Percentiles rank a stretch among this genome's conserved stretches.
These are phyloP conservation scores for Palythoa grandis DNA, from an alignment of 92 coral and sea anemone species.

Conservation along the genomic window DNA sequence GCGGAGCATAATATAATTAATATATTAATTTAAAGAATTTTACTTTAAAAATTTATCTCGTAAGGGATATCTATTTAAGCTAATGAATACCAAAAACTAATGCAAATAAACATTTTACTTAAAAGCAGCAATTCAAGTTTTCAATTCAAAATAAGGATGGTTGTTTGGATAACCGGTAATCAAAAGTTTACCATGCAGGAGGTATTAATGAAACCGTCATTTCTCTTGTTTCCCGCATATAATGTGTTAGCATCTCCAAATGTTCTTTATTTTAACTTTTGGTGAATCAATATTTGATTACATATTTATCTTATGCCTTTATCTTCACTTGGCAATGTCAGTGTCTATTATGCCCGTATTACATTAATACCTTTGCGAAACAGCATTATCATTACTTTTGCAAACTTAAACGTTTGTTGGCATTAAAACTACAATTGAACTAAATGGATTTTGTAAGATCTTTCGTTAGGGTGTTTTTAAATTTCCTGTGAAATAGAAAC, in stretches of 20 bases:
- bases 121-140: not conserved
- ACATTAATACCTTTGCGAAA: slow-evolving; percentile 10
- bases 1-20: not conserved
- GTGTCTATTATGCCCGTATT: not conserved
- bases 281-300: not conserved
- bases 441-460: not conserved
- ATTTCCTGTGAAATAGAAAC: not conserved
- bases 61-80: not conserved
- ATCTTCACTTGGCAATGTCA: not conserved
- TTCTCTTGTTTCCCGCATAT: not conserved
- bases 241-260: not conserved
- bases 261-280: not conserved
- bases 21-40: not conserved
- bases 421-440: not conserved
- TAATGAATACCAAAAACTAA: not conserved
- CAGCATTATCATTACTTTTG: not conserved
- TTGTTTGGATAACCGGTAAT: not conserved
- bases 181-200: not conserved
- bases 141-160: not conserved
- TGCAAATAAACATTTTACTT: not conserved
- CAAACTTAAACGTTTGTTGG: not conserved
- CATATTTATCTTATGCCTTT: not conserved
- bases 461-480: not conserved
- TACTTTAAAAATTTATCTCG: not conserved
- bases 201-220: too few species aligned